Base-by-base conservation (phyloP, 2,113 vertebrate genomes). In the Atherinomorus stipes region DNA sequence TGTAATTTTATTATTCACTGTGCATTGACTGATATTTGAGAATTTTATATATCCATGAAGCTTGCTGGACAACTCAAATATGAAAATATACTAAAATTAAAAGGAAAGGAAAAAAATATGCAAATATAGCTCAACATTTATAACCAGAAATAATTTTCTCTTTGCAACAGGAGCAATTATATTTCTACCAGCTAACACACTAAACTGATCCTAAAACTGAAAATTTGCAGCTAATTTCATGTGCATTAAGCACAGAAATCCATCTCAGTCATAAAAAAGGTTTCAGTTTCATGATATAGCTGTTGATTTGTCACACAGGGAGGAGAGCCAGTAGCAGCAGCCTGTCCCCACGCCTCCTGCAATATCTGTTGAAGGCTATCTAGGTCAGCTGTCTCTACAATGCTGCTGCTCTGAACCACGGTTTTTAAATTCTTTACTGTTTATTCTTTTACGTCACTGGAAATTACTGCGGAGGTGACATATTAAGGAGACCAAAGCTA, bases 301-400 rank as follows among this genome's bases (percentile, higher is more conserved):
- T 72, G 74, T 62, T 61, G 52, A 78, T 88, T 71, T 78, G 71
- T 85, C 84, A 78, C 58, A 61, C 2, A 7, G 34, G 71, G 56
- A 72, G 64, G 67, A 45, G 72, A 75, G 64, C 76, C 76, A 65
- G 44, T 18, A 34, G 65, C 81, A 53, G 63, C 63, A 74, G 70
- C 70, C 49, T 66, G 71, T 74, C 12, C 74, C 26, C 64, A n/a
- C 68, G 45, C 58, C 60, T 56, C 23, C 61, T 71, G 70, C 84
- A 69, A n/a, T 23, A 76, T 76, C 59, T 80, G 74, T 76, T 63
- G 37, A 67, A 65, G 59, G 50, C 74, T 87, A 88, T 81, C 42
- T 89, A 89, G 88, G 87, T 89, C 87, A 87, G 72, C 82, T 21
- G 67, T 76, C 81, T 83, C 67, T 47, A 67, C 78, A 66, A 79